Evolutionary conservation across 1,140 invertebrate genomes (phyloP), one percentile per base, ranked within the genome.

Genomic region (Solenopsis invicta): DNA sequence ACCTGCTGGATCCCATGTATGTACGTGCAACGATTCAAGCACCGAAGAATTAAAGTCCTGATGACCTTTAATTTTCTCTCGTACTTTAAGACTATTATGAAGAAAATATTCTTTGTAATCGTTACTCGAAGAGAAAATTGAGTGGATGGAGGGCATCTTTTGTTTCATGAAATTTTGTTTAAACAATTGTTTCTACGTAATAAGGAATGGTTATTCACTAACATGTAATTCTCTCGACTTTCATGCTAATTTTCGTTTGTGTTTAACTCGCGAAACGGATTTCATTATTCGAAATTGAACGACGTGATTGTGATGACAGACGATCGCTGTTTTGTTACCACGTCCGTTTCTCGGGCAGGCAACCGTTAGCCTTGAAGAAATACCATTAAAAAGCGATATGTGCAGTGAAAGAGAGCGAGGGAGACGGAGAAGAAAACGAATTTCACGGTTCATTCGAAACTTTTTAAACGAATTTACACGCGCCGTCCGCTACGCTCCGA

Each of bases 401-500:
- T n/a, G 59, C 54, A 59, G 37, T 62, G 85, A 89, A 89, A 77
- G 87, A 76, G 81, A 67, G 66, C 89, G 85, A 90, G 37, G 21
- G n/a, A 67, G 74, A 89, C 75, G 75, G 85, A 77, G 86, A 62
- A 67, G 84, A 75, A 89, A 91, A 85, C 81, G 76, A 93, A 92
- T 93, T 93, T 93, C 91, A 93, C 87, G 93, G 88, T 92, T 91
- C 90, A 92, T 93, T 93, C 89, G 92, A 92, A 92, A 91, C 92
- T 90, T 93, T 92, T 91, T 87, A 90, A 74, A 72, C 77, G 86
- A 34, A 88, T 86, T 89, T 89, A 80, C 74, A 88, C 59, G 85
- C 81, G 62, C 48, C 50, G 21, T 85, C 66, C 16, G 71, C 48
- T 56, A 64, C 62, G 59, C 84, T 85, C 37, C 29, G 13, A 62